A percentile compares a stretch with the other conserved stretches of the same genome.
Evolutionary conservation across 2,888 invertebrate genomes (phyloP).

Genomic region (Agrochola lychnidis): DNA sequence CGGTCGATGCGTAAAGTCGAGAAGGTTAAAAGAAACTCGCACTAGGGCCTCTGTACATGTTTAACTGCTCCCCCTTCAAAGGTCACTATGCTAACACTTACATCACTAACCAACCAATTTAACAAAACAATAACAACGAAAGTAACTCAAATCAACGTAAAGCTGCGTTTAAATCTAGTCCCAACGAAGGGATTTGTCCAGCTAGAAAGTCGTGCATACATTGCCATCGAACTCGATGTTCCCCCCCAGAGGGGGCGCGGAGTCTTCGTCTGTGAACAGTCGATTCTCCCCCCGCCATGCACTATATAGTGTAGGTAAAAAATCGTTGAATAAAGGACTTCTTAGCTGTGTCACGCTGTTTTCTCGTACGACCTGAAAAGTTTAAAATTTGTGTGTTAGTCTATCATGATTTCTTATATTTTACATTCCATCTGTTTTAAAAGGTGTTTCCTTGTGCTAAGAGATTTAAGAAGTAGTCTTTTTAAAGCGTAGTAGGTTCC

Average conservation of each 20-base stretch:
- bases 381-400: conserved; percentile 9
- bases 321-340: conserved; percentile 87
- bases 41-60: not conserved
- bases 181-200: not conserved
- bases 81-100: conserved; percentile 44
- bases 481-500: too few species aligned
- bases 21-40: too few species aligned
- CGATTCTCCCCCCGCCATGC: conserved; percentile 81
- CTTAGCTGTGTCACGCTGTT: conserved; percentile 77
- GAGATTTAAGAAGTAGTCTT: too few species aligned
- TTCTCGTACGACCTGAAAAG: conserved; percentile 82
- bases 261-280: conserved; percentile 72
- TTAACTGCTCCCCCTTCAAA: not conserved
- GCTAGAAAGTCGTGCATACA: conserved; percentile 85
- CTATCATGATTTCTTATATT: not conserved
- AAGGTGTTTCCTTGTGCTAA: too few species aligned
- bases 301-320: conserved; percentile 86
- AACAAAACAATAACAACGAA: conserved; percentile 55
- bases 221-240: conserved; percentile 86
- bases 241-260: conserved; percentile 67
- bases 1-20: too few species aligned
- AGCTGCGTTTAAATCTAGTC: conserved; percentile 61
- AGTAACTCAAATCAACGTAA: conserved; percentile 27
- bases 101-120: conserved; percentile 55
- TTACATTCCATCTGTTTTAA: too few species aligned